Conservation (phyloP, 2,888 invertebrate species). For the Sphaeridia pumilis region DNA sequence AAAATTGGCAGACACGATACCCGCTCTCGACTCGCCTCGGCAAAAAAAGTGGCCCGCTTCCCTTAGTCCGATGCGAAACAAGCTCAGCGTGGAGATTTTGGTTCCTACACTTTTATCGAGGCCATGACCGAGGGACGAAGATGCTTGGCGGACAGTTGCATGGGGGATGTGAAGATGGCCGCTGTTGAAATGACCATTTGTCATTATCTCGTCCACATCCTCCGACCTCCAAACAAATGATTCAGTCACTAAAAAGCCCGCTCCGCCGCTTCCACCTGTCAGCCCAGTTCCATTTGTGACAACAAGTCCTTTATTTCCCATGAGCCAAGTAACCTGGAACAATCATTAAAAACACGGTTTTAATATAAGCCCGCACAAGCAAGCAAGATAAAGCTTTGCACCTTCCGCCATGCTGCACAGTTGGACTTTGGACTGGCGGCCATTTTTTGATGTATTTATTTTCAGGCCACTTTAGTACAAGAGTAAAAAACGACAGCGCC, state of each 20-base stretch:
- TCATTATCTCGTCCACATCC: constrained; percentile 48
- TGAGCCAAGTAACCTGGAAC: constrained; percentile 31
- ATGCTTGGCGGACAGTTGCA: not conserved
- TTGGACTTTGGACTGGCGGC: too few species aligned
- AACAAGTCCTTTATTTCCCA: constrained; percentile 25
- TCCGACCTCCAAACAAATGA: constrained; percentile 38
- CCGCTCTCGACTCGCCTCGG: constrained; percentile 68
- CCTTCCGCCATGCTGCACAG: too few species aligned
- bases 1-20: constrained; percentile 60
- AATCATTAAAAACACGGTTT: constrained; percentile 4
- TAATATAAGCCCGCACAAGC: not conserved
- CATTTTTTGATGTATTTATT: too few species aligned
- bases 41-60: constrained; percentile 67
- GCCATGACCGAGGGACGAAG: not conserved
- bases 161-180: not conserved
- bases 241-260: constrained; percentile 9
- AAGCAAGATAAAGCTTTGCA: too few species aligned
- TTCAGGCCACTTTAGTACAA: too few species aligned
- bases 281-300: constrained; percentile 23
- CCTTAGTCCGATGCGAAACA: constrained; percentile 57
- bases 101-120: constrained; percentile 25
- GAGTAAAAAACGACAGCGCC: too few species aligned
- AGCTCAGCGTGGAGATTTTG: constrained; percentile 59
- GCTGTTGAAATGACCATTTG: not conserved
- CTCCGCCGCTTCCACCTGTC: constrained; percentile 13